Percentiles rank a stretch among this genome's conserved stretches.
phyloP scores from a whole-genome alignment of 2,888 invertebrate genomes.

The Himalopsyche kuldschensis region DNA sequence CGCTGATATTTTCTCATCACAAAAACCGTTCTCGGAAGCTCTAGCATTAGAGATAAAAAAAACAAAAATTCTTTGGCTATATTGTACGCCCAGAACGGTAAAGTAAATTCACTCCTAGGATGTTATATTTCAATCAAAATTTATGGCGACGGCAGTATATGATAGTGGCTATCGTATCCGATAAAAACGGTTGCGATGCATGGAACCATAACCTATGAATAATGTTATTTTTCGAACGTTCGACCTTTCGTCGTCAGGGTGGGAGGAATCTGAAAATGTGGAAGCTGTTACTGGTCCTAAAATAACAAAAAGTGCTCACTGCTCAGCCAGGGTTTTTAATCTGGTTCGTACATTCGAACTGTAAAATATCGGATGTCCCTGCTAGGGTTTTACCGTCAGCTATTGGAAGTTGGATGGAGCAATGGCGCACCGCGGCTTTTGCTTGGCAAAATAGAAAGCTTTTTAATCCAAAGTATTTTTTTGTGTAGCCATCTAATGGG shows the following conservation, averaged over 20 bases:
- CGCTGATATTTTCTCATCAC: neutral
- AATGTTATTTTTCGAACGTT: neutral
- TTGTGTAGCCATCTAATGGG: neutral
- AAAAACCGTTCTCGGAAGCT: neutral
- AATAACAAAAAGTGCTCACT: constrained; percentile 20
- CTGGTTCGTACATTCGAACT: constrained; percentile 26
- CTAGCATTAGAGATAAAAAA: neutral
- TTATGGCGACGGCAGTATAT: neutral
- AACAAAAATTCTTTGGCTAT: neutral
- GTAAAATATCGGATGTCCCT: constrained; percentile 35
- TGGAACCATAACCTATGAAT: neutral
- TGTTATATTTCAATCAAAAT: constrained; percentile 1
- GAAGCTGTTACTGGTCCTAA: constrained; percentile 26
- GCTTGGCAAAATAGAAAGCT: neutral
- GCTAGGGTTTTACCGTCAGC: constrained; percentile 13
- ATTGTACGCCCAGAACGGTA: neutral
- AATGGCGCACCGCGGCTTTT: neutral
- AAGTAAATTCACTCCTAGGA: neutral
- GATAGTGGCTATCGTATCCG: neutral
- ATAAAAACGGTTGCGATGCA: neutral
- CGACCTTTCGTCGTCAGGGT: neutral
- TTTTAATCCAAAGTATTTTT: constrained; percentile 1
- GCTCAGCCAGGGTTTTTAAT: constrained; percentile 22
- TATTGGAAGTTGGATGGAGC: constrained; percentile 6
- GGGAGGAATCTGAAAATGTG: constrained; percentile 7